Evolutionary conservation across 2,888 invertebrate genomes (phyloP), one percentile per base, ranked within the genome.

Genomic region (Caenorhabditis afra): DNA sequence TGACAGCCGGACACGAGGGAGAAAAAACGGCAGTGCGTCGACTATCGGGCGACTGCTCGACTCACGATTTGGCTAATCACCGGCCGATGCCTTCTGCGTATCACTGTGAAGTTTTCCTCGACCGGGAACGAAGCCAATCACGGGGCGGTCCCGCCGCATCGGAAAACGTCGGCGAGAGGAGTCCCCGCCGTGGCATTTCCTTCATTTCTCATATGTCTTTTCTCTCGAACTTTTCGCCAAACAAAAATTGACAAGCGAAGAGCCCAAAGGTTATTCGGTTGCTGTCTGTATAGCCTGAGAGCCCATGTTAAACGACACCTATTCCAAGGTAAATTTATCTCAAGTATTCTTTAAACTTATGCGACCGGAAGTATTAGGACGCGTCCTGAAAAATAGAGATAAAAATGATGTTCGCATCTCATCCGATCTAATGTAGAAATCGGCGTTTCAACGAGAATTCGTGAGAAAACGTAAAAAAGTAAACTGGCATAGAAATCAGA

Each of bases 211-310:
- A 64, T 64, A 71, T 73, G 73, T 73, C 64, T 73, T 64, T 49
- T 64, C 73, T 62, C 64, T 73, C 73, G 73, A 73, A 73, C 64
- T 64, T 73, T 64, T 64, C 50, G 73, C 44, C 57, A 73, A 73
- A 73, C 64, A 58, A 64, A 55, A 73, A 44, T 58, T 71, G 71
- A 64, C 73, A 20, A 61, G 29, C 64, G 37, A 52, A 61, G 61
- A 39, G 59, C 53, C 39, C 70, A 61, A 61, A 70, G 70, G 53
- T 70, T 70, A 47, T 58, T 67, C 20, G 49, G 23, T 55, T 57
- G 20, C 61, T 64, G 70, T 57, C 57, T 64, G 39, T 55, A 45
- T 14, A 39, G 0, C n/a, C 35, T 18, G 35, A 55, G 39, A 59
- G 52, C 64, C 55, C 64, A 73, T 73, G 73, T 47, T 73, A 35